These are phyloP conservation scores for Sebastes fasciatus DNA, from an alignment of 2,113 vertebrate species.

Conservation along the genomic window DNA sequence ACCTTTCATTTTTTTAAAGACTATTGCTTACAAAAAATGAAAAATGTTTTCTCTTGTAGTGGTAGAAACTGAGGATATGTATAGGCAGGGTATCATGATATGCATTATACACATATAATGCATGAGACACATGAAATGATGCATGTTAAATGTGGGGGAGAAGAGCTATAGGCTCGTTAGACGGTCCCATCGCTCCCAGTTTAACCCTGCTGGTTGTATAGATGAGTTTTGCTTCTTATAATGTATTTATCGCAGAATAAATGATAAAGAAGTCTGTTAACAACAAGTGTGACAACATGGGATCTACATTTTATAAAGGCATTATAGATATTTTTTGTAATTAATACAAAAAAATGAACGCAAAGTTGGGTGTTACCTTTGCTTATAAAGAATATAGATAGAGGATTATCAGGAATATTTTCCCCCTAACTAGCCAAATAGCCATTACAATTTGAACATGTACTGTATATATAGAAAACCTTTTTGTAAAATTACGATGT, in stretches of 20 bases:
- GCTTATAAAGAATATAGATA: not conserved
- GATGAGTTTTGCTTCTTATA: not conserved
- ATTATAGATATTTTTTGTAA: not conserved
- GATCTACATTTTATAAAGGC: not conserved
- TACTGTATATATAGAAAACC: not conserved
- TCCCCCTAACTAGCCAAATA: not conserved
- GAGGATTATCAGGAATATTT: not conserved
- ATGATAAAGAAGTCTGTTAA: not conserved
- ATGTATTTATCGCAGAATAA: not conserved
- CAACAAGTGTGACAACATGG: not conserved
- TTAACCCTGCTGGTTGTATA: not conserved
- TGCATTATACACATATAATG: not conserved
- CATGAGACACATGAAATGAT: not conserved
- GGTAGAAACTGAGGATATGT: not conserved
- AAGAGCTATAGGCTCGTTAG: not conserved
- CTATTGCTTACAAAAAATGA: not conserved
- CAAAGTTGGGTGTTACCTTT: not conserved
- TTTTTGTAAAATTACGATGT: not conserved
- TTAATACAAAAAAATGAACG: not conserved
- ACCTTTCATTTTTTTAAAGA: not conserved
- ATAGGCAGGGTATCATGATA: not conserved
- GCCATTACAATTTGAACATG: no score
- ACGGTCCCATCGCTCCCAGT: not conserved
- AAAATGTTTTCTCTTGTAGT: not conserved
- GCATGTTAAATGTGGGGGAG: not conserved